Evolutionary conservation across 2,113 vertebrate species (phyloP).

Genomic region (Sinocyclocheilus maitianheensis): DNA sequence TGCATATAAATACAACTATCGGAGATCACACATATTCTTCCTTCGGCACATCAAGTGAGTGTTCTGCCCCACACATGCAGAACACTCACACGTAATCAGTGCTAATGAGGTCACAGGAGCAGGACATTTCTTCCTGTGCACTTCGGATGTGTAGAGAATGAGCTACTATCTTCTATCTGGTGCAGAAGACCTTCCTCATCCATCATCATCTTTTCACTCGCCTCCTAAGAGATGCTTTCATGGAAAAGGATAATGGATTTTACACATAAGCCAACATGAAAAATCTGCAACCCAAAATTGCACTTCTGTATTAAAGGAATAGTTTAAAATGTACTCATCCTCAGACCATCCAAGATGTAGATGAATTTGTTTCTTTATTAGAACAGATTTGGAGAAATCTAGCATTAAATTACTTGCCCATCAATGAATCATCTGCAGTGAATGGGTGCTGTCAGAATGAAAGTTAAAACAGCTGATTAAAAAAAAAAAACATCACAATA

Average conservation of each 20-base stretch:
- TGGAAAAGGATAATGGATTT: not conserved
- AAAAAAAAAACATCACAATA: not conserved
- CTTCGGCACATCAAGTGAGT: not conserved
- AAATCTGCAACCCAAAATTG: not conserved
- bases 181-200: constrained; percentile 42
- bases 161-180: constrained; percentile 33
- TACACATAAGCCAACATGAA: constrained; percentile 6
- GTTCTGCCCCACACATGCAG: not conserved
- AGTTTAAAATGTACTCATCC: not conserved
- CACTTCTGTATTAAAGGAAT: not conserved
- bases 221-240: constrained; percentile 21
- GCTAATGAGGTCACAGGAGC: constrained; percentile 18
- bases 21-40: not conserved
- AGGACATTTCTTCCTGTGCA: not conserved
- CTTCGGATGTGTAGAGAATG: not conserved
- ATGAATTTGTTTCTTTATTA: not conserved
- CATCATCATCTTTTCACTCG: constrained; percentile 36
- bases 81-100: not conserved
- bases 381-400: not conserved
- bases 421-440: not conserved
- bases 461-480: not conserved
- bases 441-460: not conserved
- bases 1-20: not conserved
- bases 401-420: not conserved
- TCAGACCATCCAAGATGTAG: not conserved